Evolutionary conservation across 2,797 vertebrate genomes (phyloP), one percentile per base, ranked within the genome.

Genomic region (Pyrocephalus nanus): DNA sequence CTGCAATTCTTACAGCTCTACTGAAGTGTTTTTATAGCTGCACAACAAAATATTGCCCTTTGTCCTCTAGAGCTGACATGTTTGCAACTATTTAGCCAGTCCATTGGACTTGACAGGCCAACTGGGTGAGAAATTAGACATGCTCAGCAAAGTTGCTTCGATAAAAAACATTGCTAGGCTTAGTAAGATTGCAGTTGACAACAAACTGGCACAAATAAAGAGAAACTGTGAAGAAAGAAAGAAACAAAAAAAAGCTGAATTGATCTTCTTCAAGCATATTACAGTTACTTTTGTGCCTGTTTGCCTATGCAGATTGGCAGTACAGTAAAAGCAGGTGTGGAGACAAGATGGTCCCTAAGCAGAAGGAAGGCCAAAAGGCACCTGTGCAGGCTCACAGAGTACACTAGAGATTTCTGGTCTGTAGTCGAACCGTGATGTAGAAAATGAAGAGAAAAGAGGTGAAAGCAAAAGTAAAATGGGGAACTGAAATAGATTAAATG

Each of bases 1-100:
- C 51, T 53, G 20, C 58, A 60, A 25, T 60, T n/a, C 43, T 75
- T 47, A 72, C 1, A 10, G 62, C 12, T 86, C 62, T 88, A 19
- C 34, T 75, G 47, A 88, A 81, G 26, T 23, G 32, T 9, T 50
- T 94, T 91, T 92, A 94, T 30, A 86, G 70, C 58, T 42, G 12
- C 73, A n/a, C 66, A 90, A 70, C 19, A 91, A 86, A 86, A 81
- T 36, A 51, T 4, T 53, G 47, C 23, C 73, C 79, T 78, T 57
- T 90, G 47, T 72, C 79, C 43, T 81, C 81, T 38, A 76, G 30
- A 36, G 47, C 60, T 84, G 51, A 91, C 66, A 88, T 43, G 51
- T 85, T 74, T 66, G 91, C 85, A 81, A 62, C 48, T 18, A 36
- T 81, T 84, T 75, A 92, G 66, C 30, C 64, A 61, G 61, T 51